These are phyloP conservation scores for Pelobates cultripes DNA, from an alignment of 2,797 vertebrate genomes.

Conservation along the genomic window DNA sequence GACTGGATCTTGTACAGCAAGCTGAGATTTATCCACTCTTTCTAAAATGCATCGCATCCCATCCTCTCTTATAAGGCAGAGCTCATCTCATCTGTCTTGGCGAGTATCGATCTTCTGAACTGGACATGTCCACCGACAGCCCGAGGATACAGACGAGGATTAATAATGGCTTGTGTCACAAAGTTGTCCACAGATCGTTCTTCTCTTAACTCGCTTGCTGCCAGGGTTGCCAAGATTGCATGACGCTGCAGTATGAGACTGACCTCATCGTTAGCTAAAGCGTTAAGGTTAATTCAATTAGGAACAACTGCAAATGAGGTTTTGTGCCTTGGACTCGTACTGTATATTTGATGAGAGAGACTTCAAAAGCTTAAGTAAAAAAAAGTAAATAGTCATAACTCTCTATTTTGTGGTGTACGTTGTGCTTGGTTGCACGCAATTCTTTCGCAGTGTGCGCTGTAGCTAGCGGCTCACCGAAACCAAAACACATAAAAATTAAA, in stretches of 20 bases:
- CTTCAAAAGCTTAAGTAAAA: neutral
- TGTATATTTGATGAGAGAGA: neutral
- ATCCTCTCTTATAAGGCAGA: slow-evolving; percentile 36
- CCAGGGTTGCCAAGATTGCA: neutral
- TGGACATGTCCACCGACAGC: slow-evolving; percentile 41
- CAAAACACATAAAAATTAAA: too few species aligned
- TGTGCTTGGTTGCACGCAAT: neutral
- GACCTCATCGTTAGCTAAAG: neutral
- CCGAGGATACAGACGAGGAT: slow-evolving; percentile 36
- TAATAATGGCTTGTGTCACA: slow-evolving; percentile 44
- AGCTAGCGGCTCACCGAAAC: neutral
- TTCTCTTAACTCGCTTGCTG: slow-evolving; percentile 24
- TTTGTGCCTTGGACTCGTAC: neutral
- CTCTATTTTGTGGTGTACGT: neutral
- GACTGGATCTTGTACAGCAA: slow-evolving; percentile 3
- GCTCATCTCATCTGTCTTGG: slow-evolving; percentile 47
- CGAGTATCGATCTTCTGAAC: slow-evolving; percentile 36
- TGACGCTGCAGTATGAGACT: neutral
- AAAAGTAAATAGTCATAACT: too few species aligned
- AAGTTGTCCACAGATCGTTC: slow-evolving; percentile 30
- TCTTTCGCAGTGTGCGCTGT: too few species aligned
- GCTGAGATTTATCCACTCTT: slow-evolving; percentile 10
- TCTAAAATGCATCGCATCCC: slow-evolving; percentile 43
- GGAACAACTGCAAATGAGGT: slow-evolving; percentile 31
- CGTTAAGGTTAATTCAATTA: slow-evolving; percentile 21